A percentile compares a stretch with the other conserved stretches of the same genome.
Conservation (phyloP, 2,113 vertebrate genomes). For the Agelaius tricolor region DNA sequence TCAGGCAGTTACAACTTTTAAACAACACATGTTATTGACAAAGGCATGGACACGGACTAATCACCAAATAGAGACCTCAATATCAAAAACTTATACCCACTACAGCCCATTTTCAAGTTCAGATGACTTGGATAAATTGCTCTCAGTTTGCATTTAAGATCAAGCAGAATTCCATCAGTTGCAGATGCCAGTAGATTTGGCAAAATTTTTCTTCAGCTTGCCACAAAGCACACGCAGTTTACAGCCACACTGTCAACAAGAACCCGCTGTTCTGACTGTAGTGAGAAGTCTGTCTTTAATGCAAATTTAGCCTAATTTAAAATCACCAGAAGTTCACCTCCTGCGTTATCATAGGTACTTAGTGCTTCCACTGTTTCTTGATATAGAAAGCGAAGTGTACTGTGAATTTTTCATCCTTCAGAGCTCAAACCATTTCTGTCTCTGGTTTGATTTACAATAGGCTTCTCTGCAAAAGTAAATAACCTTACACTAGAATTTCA, state of each 20-base stretch:
- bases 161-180: not conserved
- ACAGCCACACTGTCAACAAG: not conserved
- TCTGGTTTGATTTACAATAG: not conserved
- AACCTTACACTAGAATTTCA: not conserved
- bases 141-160: not conserved
- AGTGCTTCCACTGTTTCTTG: not conserved
- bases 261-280: not conserved
- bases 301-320: not conserved
- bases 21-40: not conserved
- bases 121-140: not conserved
- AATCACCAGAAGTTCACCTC: not conserved
- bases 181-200: not conserved
- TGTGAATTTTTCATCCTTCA: not conserved
- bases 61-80: not conserved
- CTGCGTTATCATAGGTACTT: not conserved
- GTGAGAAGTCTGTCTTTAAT: not conserved
- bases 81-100: not conserved
- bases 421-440: not conserved
- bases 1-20: not conserved
- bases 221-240: not conserved
- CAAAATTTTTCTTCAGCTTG: not conserved
- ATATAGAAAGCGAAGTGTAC: not conserved
- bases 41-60: not conserved
- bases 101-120: not conserved
- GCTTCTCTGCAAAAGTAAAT: not conserved